Conservation (phyloP, 2,888 invertebrate species). For the Aphidius colemani region DNA sequence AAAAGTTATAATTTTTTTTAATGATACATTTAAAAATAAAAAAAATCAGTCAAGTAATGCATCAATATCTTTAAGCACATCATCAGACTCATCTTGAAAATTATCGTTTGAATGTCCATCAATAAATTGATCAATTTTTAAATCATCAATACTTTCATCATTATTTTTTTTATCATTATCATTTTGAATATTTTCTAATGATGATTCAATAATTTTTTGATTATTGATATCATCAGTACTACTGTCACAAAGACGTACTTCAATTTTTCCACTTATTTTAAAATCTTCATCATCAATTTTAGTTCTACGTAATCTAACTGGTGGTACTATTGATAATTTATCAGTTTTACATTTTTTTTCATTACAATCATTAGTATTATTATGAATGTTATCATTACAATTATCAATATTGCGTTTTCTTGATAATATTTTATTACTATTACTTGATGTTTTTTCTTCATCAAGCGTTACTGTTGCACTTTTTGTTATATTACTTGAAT, state of each 20-base stretch:
- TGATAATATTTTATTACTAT: background rate
- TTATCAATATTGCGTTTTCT: slow-evolving; percentile 10
- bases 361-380: slow-evolving; percentile 1
- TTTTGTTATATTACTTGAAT: background rate
- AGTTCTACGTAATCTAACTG: slow-evolving; percentile 43
- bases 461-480: background rate
- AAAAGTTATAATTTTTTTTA: no score
- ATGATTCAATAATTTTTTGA: no score
- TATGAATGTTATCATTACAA: slow-evolving; percentile 11
- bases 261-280: slow-evolving; percentile 33
- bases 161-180: slow-evolving; percentile 7
- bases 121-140: slow-evolving; percentile 33
- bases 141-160: slow-evolving; percentile 30
- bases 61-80: slow-evolving; percentile 54
- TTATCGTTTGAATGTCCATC: slow-evolving; percentile 42
- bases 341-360: slow-evolving; percentile 14
- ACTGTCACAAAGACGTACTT: slow-evolving; percentile 51
- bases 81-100: slow-evolving; percentile 49
- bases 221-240: slow-evolving; percentile 42
- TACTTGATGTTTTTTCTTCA: background rate
- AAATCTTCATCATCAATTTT: slow-evolving; percentile 5
- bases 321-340: slow-evolving; percentile 36
- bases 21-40: slow-evolving; percentile 22
- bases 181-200: slow-evolving; percentile 4
- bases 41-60: slow-evolving; percentile 48